Evolutionary conservation across 2,797 vertebrate species (phyloP).

Genomic region (Pantherophis vulpinus): DNA sequence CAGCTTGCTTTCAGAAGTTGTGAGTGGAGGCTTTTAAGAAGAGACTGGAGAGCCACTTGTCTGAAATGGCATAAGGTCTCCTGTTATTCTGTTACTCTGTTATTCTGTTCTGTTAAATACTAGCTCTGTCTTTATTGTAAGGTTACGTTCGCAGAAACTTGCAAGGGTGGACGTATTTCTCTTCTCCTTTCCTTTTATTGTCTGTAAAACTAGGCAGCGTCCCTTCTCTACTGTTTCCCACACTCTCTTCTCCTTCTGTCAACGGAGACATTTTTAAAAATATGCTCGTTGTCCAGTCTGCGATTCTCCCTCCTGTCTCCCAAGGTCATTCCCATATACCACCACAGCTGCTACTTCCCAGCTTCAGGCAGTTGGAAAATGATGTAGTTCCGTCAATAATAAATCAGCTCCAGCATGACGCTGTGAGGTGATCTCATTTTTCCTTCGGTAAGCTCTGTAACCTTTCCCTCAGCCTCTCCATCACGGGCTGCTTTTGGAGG

Average conservation of each 20-base stretch:
- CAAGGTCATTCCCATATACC: neutral
- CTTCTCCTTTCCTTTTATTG: neutral
- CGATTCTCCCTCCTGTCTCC: neutral
- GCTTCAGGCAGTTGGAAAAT: slow-evolving; percentile 2
- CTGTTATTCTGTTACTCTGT: neutral
- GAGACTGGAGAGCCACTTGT: neutral
- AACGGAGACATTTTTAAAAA: neutral
- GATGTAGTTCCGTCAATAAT: neutral
- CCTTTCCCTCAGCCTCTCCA: slow-evolving; percentile 14
- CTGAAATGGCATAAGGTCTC: neutral
- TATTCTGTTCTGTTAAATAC: neutral
- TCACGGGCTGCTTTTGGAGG: neutral
- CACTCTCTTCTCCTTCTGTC: neutral
- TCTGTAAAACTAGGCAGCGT: neutral
- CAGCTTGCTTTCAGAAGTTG: neutral
- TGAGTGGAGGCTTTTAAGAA: neutral
- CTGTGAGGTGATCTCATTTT: neutral
- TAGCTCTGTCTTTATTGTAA: neutral
- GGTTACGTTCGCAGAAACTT: neutral
- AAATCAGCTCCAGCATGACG: slow-evolving; percentile 21
- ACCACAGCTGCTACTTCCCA: accelerated
- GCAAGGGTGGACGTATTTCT: neutral
- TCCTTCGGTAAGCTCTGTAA: slow-evolving; percentile 23
- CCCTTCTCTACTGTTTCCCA: neutral
- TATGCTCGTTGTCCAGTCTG: neutral